Percentiles rank a stretch among this genome's conserved stretches.
phyloP scores from a whole-genome alignment of 30 jellyfish, hydroid and myxozoan genomes.

The Cassiopea xamachana region DNA sequence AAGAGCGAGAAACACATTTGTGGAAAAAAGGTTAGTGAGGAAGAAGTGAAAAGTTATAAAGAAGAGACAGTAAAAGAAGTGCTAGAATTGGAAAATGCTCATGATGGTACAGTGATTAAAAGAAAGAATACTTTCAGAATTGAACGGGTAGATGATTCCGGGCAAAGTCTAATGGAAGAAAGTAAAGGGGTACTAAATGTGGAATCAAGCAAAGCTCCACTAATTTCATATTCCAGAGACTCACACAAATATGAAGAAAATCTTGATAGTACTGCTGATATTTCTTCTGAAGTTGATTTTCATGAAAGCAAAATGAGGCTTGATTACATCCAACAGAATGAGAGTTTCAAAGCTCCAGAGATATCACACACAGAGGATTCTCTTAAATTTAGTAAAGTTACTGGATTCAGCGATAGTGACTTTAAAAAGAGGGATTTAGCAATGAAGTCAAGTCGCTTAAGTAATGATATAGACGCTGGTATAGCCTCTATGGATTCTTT shows the following conservation, averaged over 20 bases:
- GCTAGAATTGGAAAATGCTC: background rate
- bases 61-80: background rate
- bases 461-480: background rate
- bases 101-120: background rate
- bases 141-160: background rate
- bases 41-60: background rate
- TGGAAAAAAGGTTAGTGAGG: constrained; percentile 10
- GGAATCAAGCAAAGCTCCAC: background rate
- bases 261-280: too few relatives aligned
- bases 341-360: too few relatives aligned
- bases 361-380: too few relatives aligned
- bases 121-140: constrained; percentile 57
- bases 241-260: background rate
- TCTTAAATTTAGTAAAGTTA: too few relatives aligned
- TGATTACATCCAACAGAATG: too few relatives aligned
- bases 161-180: background rate
- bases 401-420: too few relatives aligned
- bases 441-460: background rate
- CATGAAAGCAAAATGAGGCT: too few relatives aligned
- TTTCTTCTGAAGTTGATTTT: too few relatives aligned
- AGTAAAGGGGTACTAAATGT: background rate
- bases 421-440: too few relatives aligned
- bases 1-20: background rate
- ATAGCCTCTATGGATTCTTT: background rate
- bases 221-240: background rate